phyloP scores from a whole-genome alignment of 2,888 invertebrate species.

The Atherix ibis region DNA sequence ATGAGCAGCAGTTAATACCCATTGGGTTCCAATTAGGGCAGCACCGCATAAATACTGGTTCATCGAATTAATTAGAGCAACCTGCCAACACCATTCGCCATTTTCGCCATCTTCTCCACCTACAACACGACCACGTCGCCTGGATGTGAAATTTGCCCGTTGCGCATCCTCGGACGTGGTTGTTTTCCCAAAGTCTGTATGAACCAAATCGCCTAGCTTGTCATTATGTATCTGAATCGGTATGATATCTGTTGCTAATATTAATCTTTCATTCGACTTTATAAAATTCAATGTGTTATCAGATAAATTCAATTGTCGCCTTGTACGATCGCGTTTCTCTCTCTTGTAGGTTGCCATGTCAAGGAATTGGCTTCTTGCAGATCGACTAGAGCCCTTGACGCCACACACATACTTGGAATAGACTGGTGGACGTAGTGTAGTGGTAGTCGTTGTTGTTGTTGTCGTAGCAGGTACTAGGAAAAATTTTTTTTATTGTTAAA shows the following conservation, averaged over 20 bases:
- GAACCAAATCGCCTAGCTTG: conserved; percentile 26
- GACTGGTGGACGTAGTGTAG: conserved; percentile 50
- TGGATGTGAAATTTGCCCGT: conserved; percentile 9
- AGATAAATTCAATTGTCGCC: conserved; percentile 1
- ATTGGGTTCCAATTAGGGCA: conserved; percentile 82
- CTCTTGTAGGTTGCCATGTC: background rate
- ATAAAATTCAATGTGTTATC: conserved; percentile 13
- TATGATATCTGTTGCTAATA: conserved; percentile 28
- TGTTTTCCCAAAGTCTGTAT: conserved; percentile 17
- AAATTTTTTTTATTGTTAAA: background rate
- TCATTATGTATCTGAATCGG: conserved; percentile 32
- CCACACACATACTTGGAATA: conserved; percentile 87
- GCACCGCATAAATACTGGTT: conserved; percentile 91
- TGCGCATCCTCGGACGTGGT: conserved; percentile 15
- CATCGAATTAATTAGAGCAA: conserved; percentile 78
- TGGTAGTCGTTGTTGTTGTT: conserved; percentile 36
- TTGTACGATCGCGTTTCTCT: conserved; percentile 1
- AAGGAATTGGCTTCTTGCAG: conserved; percentile 22
- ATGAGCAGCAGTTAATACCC: conserved; percentile 88
- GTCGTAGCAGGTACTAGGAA: conserved; percentile 15
- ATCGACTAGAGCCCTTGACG: conserved; percentile 62
- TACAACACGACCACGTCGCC: conserved; percentile 43
- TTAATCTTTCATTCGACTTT: conserved; percentile 27
- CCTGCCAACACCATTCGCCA: conserved; percentile 94
- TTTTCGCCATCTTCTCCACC: conserved; percentile 83